Percentiles rank a stretch among this genome's conserved stretches.
These are phyloP conservation scores for Hypomesus transpacificus DNA, from an alignment of 2,113 vertebrate species.

Conservation along the genomic window DNA sequence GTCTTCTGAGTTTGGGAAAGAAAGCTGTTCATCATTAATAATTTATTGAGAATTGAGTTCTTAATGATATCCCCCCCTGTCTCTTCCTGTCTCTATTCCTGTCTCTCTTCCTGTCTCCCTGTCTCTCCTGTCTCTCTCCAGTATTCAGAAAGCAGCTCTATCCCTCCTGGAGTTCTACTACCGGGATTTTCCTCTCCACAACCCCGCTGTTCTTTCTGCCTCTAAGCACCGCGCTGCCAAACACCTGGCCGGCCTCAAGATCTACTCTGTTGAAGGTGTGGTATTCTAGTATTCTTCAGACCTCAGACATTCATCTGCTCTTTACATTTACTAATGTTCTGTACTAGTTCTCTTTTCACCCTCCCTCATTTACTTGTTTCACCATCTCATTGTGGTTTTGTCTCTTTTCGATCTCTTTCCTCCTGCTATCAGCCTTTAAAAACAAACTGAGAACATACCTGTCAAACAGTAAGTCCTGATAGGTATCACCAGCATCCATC, in stretches of 20 bases:
- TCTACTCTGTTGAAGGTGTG: constrained; percentile 90
- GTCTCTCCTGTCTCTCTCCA: constrained; percentile 50
- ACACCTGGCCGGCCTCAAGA: constrained; percentile 88
- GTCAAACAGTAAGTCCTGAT: constrained; percentile 73
- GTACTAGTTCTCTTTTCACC: too few relatives aligned
- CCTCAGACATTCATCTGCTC: background rate
- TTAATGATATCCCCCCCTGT: background rate
- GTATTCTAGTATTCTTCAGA: constrained; percentile 46
- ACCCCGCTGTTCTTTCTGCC: constrained; percentile 83
- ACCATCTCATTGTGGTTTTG: background rate
- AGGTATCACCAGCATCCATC: constrained; percentile 6
- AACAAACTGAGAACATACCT: constrained; percentile 75
- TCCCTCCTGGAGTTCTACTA: constrained; percentile 93
- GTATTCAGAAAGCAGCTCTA: constrained; percentile 91
- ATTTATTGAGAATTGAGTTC: too few relatives aligned
- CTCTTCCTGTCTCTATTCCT: constrained; percentile 1
- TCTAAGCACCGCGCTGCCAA: constrained; percentile 86
- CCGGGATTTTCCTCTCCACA: constrained; percentile 89
- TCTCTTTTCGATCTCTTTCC: constrained; percentile 9
- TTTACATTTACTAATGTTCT: background rate
- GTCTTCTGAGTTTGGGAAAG: background rate
- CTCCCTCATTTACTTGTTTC: constrained; percentile 5
- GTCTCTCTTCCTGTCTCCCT: background rate
- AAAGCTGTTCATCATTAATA: background rate
- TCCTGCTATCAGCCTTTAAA: constrained; percentile 66